Base-by-base conservation (phyloP, 2,888 invertebrate genomes). In the Meganola albula region DNA sequence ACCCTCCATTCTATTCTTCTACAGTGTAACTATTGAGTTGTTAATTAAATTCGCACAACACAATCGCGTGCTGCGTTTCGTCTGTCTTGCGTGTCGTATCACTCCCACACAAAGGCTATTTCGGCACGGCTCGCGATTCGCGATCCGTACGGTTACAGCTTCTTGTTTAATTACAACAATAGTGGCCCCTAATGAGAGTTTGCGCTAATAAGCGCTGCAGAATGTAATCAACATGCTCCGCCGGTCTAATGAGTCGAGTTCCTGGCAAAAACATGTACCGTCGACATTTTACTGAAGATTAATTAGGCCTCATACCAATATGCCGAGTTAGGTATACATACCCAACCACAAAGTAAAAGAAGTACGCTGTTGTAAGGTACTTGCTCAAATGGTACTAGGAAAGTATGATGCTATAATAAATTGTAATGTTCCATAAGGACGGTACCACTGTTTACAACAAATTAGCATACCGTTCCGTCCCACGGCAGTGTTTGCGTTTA, bases 121-220 rank as follows among this genome's bases (percentile, higher is more conserved):
- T 76, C 55, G 32, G 63, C 44, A 43, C 51, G 54, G 55, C 44
- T 40, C 38, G 27, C 40, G 41, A 53, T 54, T 52, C 40, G 44
- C 61, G 59, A 63, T 59, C 63, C 58, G 63, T 66, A 66, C 66
- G 64, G 69, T 67, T 69, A 69, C 74, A 70, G 71, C 70, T 72
- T 74, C 77, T 78, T 78, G 82, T 83, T 84, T 82, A 85, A 84
- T 85, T 84, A 83, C 80, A 84, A 85, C 84, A 85, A 84, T 84
- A 84, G 84, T 83, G 73, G 75, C 72, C 76, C 74, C 82, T 85
- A 84, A 84, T 83, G 83, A 84, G 84, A 82, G 75, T 82, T 82
- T 80, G 82, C 79, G 76, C 76, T 85, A 84, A 84, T 84, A 85
- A 84, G 83, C 77, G 73, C 82, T 77, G 74, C 79, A 83, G 78